phyloP scores from a whole-genome alignment of 1,140 invertebrate species.

The Pseudobourletiella spinata region DNA sequence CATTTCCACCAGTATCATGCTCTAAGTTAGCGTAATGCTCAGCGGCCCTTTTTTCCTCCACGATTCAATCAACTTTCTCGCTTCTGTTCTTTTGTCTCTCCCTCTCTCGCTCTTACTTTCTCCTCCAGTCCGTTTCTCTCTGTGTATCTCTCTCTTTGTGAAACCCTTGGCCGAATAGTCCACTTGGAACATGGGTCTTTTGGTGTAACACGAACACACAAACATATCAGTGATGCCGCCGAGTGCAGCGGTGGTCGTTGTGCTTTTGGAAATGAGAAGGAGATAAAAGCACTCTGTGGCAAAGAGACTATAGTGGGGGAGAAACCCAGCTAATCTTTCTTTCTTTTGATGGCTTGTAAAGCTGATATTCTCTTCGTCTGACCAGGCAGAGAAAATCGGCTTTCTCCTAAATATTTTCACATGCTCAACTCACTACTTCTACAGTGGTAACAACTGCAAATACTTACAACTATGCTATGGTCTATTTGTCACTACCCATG shows the following conservation, averaged over 20 bases:
- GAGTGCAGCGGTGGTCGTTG: neutral
- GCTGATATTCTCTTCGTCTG: too few relatives aligned
- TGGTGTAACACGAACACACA: neutral
- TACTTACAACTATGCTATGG: too few relatives aligned
- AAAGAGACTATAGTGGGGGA: neutral
- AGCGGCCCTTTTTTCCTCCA: neutral
- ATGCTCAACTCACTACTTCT: too few relatives aligned
- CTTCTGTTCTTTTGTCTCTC: slow-evolving; percentile 5
- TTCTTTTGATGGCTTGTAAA: neutral
- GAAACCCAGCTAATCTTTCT: neutral
- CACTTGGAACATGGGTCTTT: too few relatives aligned
- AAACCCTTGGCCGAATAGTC: neutral
- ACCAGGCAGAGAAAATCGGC: too few relatives aligned
- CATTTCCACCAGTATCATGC: neutral
- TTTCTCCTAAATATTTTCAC: too few relatives aligned
- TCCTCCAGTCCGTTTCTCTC: neutral
- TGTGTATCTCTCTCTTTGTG: neutral
- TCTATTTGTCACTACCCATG: too few relatives aligned
- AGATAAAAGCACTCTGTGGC: neutral
- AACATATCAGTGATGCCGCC: neutral
- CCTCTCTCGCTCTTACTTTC: neutral
- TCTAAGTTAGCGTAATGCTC: neutral
- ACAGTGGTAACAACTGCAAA: too few relatives aligned
- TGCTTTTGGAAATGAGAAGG: neutral
- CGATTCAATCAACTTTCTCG: slow-evolving; percentile 10